Conservation (phyloP, 1,140 invertebrate species). For the Platorchestia sp. region DNA sequence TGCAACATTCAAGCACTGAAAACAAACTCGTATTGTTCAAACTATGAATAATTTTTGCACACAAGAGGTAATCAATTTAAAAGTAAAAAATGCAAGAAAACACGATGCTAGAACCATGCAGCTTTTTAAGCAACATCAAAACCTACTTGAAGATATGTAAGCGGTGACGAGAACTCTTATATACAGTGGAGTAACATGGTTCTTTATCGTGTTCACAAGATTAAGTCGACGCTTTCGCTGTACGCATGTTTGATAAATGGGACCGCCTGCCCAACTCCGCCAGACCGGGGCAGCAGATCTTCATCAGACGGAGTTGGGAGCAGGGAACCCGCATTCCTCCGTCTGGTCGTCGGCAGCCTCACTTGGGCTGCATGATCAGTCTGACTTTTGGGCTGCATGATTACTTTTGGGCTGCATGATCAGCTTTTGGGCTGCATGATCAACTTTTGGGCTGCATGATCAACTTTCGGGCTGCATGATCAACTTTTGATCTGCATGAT, state of each 20-base stretch:
- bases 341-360: neutral
- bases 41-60: no score
- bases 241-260: neutral
- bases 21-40: no score
- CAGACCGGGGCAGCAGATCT: slow-evolving; percentile 4
- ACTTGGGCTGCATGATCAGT: neutral
- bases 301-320: neutral
- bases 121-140: neutral
- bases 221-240: neutral
- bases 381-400: neutral
- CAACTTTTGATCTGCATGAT: neutral
- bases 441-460: neutral
- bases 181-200: neutral
- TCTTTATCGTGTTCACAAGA: neutral
- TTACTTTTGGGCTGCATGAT: neutral
- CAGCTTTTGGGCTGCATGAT: neutral
- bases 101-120: neutral
- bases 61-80: no score
- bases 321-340: neutral
- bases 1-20: no score
- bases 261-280: neutral
- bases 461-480: neutral
- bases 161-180: neutral
- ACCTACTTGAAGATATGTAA: neutral
- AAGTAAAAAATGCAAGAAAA: no score